Base-by-base conservation (phyloP, 2,888 invertebrate genomes). In the Andrena dorsata region DNA sequence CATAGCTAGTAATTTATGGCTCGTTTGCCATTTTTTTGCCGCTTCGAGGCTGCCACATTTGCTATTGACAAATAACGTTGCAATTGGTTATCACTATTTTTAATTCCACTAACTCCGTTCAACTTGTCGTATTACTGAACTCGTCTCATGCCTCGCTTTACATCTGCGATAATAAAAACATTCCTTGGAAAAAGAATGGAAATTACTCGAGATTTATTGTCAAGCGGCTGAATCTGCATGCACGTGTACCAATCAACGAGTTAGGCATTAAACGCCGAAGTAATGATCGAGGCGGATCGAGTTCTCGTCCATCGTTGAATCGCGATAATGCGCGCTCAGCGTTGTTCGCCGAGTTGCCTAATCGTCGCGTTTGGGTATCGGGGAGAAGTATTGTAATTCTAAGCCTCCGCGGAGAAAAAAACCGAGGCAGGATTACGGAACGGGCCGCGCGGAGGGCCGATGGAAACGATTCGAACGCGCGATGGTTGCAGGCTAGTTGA, bases 401-500 rank as follows among this genome's bases (percentile, higher is more conserved):
- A 49, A 23, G 51, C 30, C 28, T 4, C 2, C 6, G 26, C 16
- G 58, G n/a, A 8, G 32, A 23, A 30, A 66, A 73, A 66, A 77
- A 60, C 63, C 20, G 13, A 6, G 4, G 13, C n/a, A 2, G 65
- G 23, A 47, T 61, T 64, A 49, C 69, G 77, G 51, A 70, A 77
- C 32, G 41, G 41, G 41, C 53, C 23, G 51, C 26, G 26, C 28
- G 41, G 68, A 69, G 63, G 64, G 58, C 47, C 60, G 64, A 51
- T 66, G 69, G 53, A 76, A 81, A 58, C 49, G 69, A 69, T 73
- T 82, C 75, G 58, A 61, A 26, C 68, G 49, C 20, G 51, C 64
- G 71, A 56, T 30, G 47, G 51, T 69, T 49, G 77, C 65, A 35
- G 41, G 80, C 63, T 32, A 41, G 76, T 83, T 74, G 80, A 77